Conservation (phyloP, 2,797 vertebrate genomes). For the Helicolenus hilgendorfi region DNA sequence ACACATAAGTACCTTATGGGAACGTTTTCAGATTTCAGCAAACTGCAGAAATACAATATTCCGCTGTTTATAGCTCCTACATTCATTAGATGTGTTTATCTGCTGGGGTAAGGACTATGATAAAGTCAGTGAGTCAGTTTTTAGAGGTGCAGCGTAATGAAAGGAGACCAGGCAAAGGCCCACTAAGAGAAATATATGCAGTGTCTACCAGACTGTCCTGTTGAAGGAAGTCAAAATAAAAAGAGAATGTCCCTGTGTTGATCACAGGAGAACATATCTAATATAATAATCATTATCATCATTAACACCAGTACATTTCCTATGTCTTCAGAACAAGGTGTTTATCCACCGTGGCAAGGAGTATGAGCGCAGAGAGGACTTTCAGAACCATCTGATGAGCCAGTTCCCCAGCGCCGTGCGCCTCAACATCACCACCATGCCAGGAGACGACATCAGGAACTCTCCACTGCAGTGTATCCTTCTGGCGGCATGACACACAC, state of each 20-base stretch:
- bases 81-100: slow-evolving; percentile 13
- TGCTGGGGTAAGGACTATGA: slow-evolving; percentile 4
- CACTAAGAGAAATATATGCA: not conserved
- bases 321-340: slow-evolving; percentile 94
- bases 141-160: not conserved
- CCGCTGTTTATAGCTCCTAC: not conserved
- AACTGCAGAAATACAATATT: slow-evolving; percentile 5
- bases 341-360: slow-evolving; percentile 99
- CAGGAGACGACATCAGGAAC: slow-evolving; percentile 92
- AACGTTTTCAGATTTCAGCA: slow-evolving; percentile 21
- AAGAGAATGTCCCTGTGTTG: not conserved
- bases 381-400: slow-evolving; percentile 96
- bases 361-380: slow-evolving; percentile 98
- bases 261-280: not conserved
- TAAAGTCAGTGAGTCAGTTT: not conserved
- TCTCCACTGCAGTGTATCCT: slow-evolving; percentile 97
- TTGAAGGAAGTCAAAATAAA: not conserved
- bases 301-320: not conserved
- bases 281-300: not conserved
- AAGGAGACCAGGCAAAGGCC: not conserved
- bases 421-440: slow-evolving; percentile 96
- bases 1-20: not conserved
- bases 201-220: not conserved
- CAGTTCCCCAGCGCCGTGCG: slow-evolving; percentile 95
- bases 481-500: slow-evolving; percentile 13